Conservation (phyloP, 2,888 invertebrate genomes). For the Cacoxenus indagator region DNA sequence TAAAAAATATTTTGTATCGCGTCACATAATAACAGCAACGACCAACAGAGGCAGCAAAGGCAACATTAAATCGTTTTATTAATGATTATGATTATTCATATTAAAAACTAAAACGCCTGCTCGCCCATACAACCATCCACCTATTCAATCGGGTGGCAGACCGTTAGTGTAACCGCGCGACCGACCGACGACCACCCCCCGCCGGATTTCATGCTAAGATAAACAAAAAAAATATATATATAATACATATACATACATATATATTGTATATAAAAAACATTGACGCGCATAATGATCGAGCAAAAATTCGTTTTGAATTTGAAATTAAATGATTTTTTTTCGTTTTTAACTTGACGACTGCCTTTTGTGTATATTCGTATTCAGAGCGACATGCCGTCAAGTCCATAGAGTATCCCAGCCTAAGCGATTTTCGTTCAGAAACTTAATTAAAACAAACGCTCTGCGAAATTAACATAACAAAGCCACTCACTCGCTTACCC, state of each 20-base stretch:
- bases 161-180: background rate
- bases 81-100: slow-evolving; percentile 55
- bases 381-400: slow-evolving; percentile 5
- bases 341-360: background rate
- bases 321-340: slow-evolving; percentile 11
- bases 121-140: too few species aligned
- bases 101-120: slow-evolving; percentile 32
- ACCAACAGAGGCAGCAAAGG: background rate
- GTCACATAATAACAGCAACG: slow-evolving; percentile 6
- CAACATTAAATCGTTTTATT: slow-evolving; percentile 54
- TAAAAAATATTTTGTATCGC: slow-evolving; percentile 9
- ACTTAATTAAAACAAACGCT: slow-evolving; percentile 62
- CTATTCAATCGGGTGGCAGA: background rate
- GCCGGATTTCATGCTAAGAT: background rate
- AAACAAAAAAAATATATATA: background rate
- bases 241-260: background rate
- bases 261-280: background rate
- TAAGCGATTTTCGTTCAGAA: slow-evolving; percentile 26
- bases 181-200: background rate
- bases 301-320: slow-evolving; percentile 22
- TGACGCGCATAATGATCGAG: slow-evolving; percentile 40
- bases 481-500: slow-evolving; percentile 34
- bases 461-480: slow-evolving; percentile 59
- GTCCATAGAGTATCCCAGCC: background rate
- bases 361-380: slow-evolving; percentile 2